A percentile compares a stretch with the other conserved stretches of the same genome.
Evolutionary conservation across 37 sponge, comb jelly and placozoan genomes (phyloP).

Genomic region (Mnemiopsis leidyi): DNA sequence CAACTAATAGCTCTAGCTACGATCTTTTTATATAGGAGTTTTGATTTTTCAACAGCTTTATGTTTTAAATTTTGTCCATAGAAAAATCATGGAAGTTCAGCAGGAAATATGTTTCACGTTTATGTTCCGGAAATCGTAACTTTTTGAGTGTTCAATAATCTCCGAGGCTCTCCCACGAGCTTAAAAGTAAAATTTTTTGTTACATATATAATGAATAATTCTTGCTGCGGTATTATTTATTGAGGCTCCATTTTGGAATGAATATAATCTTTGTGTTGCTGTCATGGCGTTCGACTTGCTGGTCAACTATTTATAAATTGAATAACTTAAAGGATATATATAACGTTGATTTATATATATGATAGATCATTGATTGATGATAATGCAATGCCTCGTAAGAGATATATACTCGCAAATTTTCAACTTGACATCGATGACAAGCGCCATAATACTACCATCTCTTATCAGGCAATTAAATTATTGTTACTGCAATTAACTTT

Average conservation of each 20-base stretch:
- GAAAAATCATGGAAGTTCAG: background rate
- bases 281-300: background rate
- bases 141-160: background rate
- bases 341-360: background rate
- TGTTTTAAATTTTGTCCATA: background rate
- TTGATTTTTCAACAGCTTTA: background rate
- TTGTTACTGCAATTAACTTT: constrained; percentile 48
- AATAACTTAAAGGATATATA: background rate
- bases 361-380: background rate
- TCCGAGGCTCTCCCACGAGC: background rate
- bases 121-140: background rate
- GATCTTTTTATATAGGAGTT: background rate
- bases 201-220: background rate
- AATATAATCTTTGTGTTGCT: background rate
- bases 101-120: background rate
- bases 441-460: no score
- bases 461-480: background rate
- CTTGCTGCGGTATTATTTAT: background rate
- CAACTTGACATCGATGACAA: no score
- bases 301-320: background rate
- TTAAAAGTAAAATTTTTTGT: background rate
- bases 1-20: background rate
- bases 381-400: background rate
- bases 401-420: no score
- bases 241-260: background rate